These are phyloP conservation scores for Lysiphlebus fabarum DNA, from an alignment of 1,140 invertebrate species.

Conservation along the genomic window DNA sequence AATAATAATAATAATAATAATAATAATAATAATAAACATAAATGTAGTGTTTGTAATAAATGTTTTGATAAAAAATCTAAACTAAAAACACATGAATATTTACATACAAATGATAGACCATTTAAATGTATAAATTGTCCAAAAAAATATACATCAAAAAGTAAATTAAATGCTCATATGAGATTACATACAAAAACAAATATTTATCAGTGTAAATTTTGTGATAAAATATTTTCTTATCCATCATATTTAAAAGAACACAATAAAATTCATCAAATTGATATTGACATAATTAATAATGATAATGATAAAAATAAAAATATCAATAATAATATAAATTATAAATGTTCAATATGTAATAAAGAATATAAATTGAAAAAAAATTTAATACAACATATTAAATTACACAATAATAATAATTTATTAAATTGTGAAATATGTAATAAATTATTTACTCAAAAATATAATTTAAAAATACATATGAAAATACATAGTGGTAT, in stretches of 20 bases:
- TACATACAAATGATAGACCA: slow-evolving; percentile 43
- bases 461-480: slow-evolving; percentile 49
- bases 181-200: slow-evolving; percentile 48
- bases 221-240: slow-evolving; percentile 50
- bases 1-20: no score
- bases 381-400: slow-evolving; percentile 45
- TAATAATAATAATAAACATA: slow-evolving; percentile 37
- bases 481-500: slow-evolving; percentile 41
- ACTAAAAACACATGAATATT: slow-evolving; percentile 44
- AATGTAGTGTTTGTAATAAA: slow-evolving; percentile 50
- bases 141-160: slow-evolving; percentile 48
- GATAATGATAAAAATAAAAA: slow-evolving; percentile 11
- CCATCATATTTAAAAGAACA: slow-evolving; percentile 52
- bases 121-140: slow-evolving; percentile 46
- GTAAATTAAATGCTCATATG: slow-evolving; percentile 49
- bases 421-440: slow-evolving; percentile 53
- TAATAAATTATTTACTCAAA: slow-evolving; percentile 49
- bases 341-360: slow-evolving; percentile 44
- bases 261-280: slow-evolving; percentile 39
- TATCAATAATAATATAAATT: slow-evolving; percentile 22
- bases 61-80: slow-evolving; percentile 51
- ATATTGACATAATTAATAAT: no score
- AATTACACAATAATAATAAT: slow-evolving; percentile 44
- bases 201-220: slow-evolving; percentile 47
- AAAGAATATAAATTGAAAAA: slow-evolving; percentile 46